A percentile compares a stretch with the other conserved stretches of the same genome.
Conservation (phyloP, 2,113 vertebrate species). For the Phyllostomus hastatus region DNA sequence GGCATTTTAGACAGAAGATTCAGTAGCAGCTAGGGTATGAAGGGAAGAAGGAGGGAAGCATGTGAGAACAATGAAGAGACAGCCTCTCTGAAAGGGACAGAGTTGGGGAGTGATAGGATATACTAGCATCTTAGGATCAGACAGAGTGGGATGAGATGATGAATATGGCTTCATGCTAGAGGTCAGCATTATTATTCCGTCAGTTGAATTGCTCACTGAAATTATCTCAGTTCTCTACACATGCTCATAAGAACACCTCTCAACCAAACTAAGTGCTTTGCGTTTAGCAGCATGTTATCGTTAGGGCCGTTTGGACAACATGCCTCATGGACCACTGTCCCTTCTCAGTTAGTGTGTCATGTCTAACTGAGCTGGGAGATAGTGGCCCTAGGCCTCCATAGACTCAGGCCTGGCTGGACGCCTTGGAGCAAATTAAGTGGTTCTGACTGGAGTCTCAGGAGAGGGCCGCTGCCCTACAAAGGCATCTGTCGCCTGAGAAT, state of each 20-base stretch:
- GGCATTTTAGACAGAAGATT: background rate
- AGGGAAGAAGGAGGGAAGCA: background rate
- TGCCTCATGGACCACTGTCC: background rate
- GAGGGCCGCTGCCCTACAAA: background rate
- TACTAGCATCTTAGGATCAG: background rate
- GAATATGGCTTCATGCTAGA: background rate
- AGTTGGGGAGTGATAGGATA: background rate
- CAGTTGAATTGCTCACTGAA: background rate
- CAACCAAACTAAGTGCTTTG: background rate
- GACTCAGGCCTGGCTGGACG: background rate
- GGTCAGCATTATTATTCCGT: background rate
- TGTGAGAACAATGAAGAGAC: background rate
- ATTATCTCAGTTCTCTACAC: background rate
- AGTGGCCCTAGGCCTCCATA: background rate
- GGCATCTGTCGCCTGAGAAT: background rate
- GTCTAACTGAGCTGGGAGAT: background rate
- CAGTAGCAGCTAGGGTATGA: background rate
- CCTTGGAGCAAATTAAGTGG: background rate
- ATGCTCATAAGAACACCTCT: background rate
- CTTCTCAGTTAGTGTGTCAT: background rate
- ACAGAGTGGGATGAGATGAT: background rate
- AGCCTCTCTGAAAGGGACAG: background rate
- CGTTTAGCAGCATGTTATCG: background rate
- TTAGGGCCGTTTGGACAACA: background rate
- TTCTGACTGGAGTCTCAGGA: background rate